Evolutionary conservation across 1,140 invertebrate species (phyloP).

Genomic region (Caerostris darwini): DNA sequence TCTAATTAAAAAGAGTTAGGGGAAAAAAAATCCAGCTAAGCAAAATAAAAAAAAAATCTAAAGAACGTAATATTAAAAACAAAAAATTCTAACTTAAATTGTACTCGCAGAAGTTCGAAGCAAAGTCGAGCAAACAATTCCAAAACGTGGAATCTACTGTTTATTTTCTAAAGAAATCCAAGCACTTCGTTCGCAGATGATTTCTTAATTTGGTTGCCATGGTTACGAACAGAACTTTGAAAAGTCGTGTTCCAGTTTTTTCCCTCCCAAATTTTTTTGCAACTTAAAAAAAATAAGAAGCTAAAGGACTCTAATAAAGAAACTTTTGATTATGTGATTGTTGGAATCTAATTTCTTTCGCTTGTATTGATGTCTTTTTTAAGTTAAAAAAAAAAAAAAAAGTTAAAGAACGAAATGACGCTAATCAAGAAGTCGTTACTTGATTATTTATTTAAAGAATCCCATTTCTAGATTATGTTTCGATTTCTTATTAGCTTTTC

Average conservation of each 20-base stretch:
- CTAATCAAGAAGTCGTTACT: not conserved
- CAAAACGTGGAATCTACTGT: slow-evolving; percentile 29
- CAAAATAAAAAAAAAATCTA: not conserved
- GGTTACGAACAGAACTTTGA: too few relatives aligned
- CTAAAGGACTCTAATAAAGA: not conserved
- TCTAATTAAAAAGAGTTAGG: not conserved
- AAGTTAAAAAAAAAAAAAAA: not conserved
- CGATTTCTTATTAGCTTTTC: not conserved
- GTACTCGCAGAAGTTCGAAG: not conserved
- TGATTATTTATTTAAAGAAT: not conserved
- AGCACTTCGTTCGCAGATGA: not conserved
- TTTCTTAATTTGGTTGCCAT: too few relatives aligned
- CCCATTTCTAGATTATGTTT: not conserved
- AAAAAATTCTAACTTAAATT: too few relatives aligned
- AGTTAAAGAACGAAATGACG: not conserved
- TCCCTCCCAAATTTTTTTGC: not conserved
- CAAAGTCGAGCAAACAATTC: slow-evolving; percentile 52
- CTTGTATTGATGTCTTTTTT: not conserved
- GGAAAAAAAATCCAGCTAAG: not conserved
- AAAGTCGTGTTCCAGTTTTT: too few relatives aligned
- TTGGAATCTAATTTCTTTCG: not conserved
- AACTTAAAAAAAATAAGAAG: not conserved
- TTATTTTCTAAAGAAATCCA: slow-evolving; percentile 31
- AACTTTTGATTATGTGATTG: not conserved
- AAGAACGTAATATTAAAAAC: not conserved